Conservation (phyloP, 2,113 vertebrate genomes). For the Pedetes capensis region DNA sequence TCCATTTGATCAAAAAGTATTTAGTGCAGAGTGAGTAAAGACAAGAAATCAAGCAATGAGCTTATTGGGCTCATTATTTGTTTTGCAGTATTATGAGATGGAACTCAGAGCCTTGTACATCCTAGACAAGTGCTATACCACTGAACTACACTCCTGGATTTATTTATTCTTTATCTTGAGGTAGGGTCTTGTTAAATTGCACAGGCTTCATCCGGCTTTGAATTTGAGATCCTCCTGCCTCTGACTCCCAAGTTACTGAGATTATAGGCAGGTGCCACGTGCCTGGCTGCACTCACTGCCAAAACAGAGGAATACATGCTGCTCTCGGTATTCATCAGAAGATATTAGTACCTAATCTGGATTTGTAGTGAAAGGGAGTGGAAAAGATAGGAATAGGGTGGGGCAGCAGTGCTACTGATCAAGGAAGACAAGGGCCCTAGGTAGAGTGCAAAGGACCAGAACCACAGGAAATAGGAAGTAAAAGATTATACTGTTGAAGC, state of each 20-base stretch:
- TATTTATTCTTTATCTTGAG: no score
- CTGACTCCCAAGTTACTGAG: no score
- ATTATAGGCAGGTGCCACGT: no score
- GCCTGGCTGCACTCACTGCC: no score
- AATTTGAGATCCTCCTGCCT: no score
- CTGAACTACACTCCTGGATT: no score
- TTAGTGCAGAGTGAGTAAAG: neutral
- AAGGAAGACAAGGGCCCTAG: neutral
- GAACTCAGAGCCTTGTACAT: no score
- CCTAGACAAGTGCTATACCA: no score
- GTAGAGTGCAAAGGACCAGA: neutral
- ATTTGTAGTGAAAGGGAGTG: accelerated
- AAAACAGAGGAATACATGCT: neutral
- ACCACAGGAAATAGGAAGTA: neutral
- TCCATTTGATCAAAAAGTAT: neutral
- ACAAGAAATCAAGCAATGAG: neutral
- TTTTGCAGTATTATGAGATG: no score
- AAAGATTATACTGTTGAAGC: neutral
- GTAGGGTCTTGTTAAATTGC: no score
- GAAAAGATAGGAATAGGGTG: accelerated
- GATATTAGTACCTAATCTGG: neutral
- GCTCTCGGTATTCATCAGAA: accelerated
- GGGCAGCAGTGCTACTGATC: neutral
- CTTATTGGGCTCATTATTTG: no score
- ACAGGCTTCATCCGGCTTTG: no score